phyloP scores from a whole-genome alignment of 2,888 invertebrate species.

The Erebia palarica region DNA sequence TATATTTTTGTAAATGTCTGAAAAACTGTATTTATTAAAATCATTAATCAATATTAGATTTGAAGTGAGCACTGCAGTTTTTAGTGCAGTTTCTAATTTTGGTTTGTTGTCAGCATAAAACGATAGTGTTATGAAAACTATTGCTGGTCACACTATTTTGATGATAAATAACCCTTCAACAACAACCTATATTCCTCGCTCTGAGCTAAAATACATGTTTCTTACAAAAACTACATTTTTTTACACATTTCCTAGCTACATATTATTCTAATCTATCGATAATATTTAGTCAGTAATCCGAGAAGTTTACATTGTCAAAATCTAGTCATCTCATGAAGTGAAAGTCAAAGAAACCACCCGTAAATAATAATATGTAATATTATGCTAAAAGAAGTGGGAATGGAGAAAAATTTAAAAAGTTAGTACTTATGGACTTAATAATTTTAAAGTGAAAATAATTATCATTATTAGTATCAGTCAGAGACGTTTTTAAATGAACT shows the following conservation, averaged over 20 bases:
- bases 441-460: too few species aligned
- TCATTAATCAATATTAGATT: too few species aligned
- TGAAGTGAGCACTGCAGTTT: too few species aligned
- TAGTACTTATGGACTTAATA: too few species aligned
- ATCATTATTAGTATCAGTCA: too few species aligned
- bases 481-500: too few species aligned
- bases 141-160: background rate
- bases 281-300: constrained; percentile 8
- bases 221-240: constrained; percentile 27
- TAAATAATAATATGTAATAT: background rate
- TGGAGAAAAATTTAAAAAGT: background rate
- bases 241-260: constrained; percentile 28
- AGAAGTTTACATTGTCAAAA: constrained; percentile 15
- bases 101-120: background rate
- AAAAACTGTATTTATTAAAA: background rate
- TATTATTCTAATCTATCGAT: constrained; percentile 5
- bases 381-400: background rate
- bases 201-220: constrained; percentile 13
- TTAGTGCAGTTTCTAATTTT: too few species aligned
- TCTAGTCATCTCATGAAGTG: background rate
- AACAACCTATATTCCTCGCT: constrained; percentile 11
- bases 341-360: background rate
- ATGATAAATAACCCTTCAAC: constrained; percentile 14
- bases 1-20: background rate
- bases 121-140: background rate